Conservation (phyloP, 2,113 vertebrate species). For the Ovibos moschatus region DNA sequence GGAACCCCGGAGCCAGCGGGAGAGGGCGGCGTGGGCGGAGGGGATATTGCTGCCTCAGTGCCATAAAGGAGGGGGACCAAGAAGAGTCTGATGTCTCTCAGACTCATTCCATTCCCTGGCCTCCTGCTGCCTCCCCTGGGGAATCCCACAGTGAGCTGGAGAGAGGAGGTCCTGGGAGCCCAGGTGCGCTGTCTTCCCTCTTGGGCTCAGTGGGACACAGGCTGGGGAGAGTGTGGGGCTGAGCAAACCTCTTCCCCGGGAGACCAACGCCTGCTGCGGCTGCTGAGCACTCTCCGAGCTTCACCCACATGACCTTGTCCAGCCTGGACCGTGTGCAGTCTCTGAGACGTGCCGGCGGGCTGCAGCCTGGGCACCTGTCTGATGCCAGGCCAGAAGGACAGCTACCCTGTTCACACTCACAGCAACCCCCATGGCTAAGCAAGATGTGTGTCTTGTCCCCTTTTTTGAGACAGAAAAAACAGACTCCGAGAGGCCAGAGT, state of each 20-base stretch:
- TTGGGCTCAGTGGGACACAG: accelerated
- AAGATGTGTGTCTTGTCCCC: background rate
- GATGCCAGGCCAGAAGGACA: accelerated
- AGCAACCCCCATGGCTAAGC: accelerated
- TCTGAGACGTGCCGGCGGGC: accelerated
- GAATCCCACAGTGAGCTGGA: background rate
- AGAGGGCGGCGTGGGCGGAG: accelerated
- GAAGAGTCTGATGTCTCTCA: no score
- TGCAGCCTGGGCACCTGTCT: no score
- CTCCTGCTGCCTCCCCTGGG: background rate
- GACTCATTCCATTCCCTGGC: accelerated
- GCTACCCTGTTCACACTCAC: background rate
- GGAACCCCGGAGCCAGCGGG: accelerated
- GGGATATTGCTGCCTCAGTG: no score
- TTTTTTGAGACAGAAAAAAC: background rate
- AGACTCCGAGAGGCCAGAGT: background rate
- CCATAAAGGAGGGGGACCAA: accelerated
- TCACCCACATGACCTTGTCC: accelerated
- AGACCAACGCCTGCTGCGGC: background rate
- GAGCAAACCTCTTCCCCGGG: background rate
- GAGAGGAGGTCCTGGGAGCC: background rate
- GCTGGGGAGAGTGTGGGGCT: no score
- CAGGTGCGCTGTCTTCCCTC: accelerated
- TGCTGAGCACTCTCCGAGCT: background rate
- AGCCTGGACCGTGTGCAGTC: background rate